A percentile compares a stretch with the other conserved stretches of the same genome.
These are phyloP conservation scores for Emys orbicularis DNA, from an alignment of 2,797 vertebrate species.

Conservation along the genomic window DNA sequence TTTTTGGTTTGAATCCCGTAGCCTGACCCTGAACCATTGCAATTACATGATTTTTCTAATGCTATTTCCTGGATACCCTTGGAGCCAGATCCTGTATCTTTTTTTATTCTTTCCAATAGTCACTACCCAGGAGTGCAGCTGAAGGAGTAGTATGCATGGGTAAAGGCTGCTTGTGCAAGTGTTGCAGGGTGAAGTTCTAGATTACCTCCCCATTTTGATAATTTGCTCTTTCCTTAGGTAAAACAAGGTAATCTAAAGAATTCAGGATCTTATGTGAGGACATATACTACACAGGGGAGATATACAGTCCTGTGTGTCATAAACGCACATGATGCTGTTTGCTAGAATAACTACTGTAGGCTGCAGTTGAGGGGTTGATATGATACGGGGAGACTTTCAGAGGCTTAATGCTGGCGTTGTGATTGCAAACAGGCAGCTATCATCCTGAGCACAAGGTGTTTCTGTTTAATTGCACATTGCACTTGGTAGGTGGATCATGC, in stretches of 20 bases:
- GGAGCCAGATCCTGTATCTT: background rate
- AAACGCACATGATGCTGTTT: background rate
- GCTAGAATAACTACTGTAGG: background rate
- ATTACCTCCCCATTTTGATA: background rate
- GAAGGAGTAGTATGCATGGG: background rate
- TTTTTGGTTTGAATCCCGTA: background rate
- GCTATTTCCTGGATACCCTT: background rate
- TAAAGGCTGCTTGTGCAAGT: background rate
- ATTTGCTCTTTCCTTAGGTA: background rate
- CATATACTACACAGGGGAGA: background rate
- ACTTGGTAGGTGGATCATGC: fast-evolving
- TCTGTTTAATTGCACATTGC: fast-evolving
- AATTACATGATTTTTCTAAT: background rate
- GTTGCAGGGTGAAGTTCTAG: background rate
- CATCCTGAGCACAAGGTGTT: fast-evolving
- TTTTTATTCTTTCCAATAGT: background rate
- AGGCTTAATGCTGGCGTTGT: no score
- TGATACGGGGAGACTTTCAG: background rate
- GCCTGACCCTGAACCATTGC: background rate
- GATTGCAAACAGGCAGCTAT: background rate
- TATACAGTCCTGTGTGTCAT: background rate
- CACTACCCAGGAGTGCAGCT: background rate
- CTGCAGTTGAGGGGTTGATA: background rate
- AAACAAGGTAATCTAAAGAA: background rate
- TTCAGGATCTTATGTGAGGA: background rate